A percentile compares a stretch with the other conserved stretches of the same genome.
phyloP scores from a whole-genome alignment of 2,888 invertebrate species.

The Catonia carolina region DNA sequence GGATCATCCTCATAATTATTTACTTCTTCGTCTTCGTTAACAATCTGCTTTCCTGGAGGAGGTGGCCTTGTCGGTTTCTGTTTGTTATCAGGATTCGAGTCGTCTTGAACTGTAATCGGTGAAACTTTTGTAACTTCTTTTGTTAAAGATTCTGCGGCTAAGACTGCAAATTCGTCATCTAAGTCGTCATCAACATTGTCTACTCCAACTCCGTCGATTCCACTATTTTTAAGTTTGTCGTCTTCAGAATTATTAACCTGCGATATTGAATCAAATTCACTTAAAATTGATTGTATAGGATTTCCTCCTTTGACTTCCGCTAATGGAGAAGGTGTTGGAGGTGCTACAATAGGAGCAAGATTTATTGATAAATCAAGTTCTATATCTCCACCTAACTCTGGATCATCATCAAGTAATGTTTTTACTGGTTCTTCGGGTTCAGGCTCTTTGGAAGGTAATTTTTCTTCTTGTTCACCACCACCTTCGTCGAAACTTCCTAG shows the following conservation, averaged over 20 bases:
- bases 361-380: constrained; percentile 37
- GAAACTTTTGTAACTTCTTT: constrained; percentile 43
- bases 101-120: constrained; percentile 43
- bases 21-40: constrained; percentile 40
- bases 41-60: constrained; percentile 39
- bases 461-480: constrained; percentile 46
- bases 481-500: constrained; percentile 49
- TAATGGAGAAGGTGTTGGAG: constrained; percentile 15
- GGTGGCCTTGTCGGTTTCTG: constrained; percentile 41
- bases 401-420: constrained; percentile 64
- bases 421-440: constrained; percentile 36
- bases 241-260: not conserved
- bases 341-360: constrained; percentile 17
- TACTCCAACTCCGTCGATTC: no score
- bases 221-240: not conserved
- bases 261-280: constrained; percentile 15
- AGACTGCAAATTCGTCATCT: constrained; percentile 67
- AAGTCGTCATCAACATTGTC: constrained; percentile 50
- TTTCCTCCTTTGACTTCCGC: constrained; percentile 2
- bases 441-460: constrained; percentile 13
- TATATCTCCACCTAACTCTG: constrained; percentile 46
- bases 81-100: constrained; percentile 47
- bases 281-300: constrained; percentile 10
- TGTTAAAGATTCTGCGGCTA: constrained; percentile 69
- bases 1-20: constrained; percentile 62